Conservation (phyloP, 2,797 vertebrate genomes). For the Lepilemur septentrionalis region DNA sequence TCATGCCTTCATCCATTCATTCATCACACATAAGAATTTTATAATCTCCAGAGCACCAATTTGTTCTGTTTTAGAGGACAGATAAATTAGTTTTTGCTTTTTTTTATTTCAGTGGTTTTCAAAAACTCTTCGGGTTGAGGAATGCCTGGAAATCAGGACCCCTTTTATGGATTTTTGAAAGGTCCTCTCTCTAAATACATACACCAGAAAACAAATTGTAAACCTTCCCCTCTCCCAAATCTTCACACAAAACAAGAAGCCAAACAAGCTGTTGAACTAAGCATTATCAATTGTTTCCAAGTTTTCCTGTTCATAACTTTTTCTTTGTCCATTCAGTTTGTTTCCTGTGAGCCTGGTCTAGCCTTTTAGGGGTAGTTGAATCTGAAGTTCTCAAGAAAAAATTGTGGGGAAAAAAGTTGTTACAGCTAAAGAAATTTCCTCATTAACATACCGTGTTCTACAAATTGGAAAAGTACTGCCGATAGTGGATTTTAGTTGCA, state of each 20-base stretch:
- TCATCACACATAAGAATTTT: neutral
- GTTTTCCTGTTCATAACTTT: neutral
- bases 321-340: neutral
- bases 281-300: neutral
- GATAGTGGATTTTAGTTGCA: neutral
- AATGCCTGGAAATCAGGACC: neutral
- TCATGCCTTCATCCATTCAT: neutral
- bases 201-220: neutral
- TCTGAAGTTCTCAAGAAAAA: conserved; percentile 19
- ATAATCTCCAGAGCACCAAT: neutral
- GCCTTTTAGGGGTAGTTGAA: neutral
- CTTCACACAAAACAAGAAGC: neutral
- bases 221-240: neutral
- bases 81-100: neutral
- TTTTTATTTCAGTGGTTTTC: neutral
- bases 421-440: neutral
- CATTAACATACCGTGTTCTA: neutral
- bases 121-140: neutral
- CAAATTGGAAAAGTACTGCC: neutral
- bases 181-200: neutral
- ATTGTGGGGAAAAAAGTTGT: neutral
- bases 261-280: neutral
- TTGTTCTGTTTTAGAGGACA: neutral
- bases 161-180: conserved; percentile 14
- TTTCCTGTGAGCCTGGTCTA: neutral